Evolutionary conservation across 2,113 vertebrate species (phyloP).

Genomic region (Aviceda subcristata): DNA sequence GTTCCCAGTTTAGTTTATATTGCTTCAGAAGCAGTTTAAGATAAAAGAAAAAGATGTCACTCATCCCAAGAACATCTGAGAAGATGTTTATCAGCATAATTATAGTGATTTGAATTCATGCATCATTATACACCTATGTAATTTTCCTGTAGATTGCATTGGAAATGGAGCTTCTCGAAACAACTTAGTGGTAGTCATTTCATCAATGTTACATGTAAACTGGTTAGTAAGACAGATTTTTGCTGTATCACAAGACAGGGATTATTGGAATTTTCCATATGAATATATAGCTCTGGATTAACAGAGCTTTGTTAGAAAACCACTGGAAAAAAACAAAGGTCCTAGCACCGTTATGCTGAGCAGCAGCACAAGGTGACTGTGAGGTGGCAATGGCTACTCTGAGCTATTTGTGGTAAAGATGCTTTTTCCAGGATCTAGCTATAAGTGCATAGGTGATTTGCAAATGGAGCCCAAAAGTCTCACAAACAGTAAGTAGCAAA

Average conservation of each 20-base stretch:
- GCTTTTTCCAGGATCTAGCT: neutral
- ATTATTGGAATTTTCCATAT: neutral
- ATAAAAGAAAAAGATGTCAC: neutral
- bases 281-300: neutral
- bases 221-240: neutral
- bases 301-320: neutral
- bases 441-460: neutral
- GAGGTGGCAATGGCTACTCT: neutral
- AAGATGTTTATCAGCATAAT: neutral
- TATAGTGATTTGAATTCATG: neutral
- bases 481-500: neutral
- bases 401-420: neutral
- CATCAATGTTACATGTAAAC: neutral
- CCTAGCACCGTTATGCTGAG: neutral
- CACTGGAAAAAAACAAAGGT: neutral
- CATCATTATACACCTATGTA: neutral
- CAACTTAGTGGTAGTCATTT: neutral
- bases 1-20: neutral
- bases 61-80: neutral
- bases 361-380: neutral
- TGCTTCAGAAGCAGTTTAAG: neutral
- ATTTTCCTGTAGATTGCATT: neutral
- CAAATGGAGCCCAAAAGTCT: neutral
- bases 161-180: constrained; percentile 2
- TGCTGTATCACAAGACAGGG: neutral